Base-by-base conservation (phyloP, 2,888 invertebrate genomes). In the Hemicrepidius hirtus region DNA sequence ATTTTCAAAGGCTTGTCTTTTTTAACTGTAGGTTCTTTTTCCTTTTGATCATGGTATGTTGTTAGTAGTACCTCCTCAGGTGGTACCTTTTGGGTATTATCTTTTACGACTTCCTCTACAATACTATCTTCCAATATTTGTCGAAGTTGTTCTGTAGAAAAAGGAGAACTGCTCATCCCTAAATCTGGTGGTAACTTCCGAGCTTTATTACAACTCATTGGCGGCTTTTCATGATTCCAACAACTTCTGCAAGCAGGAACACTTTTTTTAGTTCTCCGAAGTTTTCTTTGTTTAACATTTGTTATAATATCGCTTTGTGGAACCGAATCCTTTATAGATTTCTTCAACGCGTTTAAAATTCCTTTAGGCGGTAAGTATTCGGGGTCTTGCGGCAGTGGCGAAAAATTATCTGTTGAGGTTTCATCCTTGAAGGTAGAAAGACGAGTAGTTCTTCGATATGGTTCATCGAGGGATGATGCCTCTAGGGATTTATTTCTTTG, bases 151-250 rank as follows among this genome's bases (percentile, higher is more conserved):
- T 62, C 62, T 3, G 46, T 62, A 10, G 62, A 46, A 7, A 53
- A 2, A 9, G 44, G 28, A 4, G 44, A 12, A 35, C 9, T 46
- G 21, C 16, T 62, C 18, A 46, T 28, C 5, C 32, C 24, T 4
- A 40, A 13, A 41, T 60, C 10, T 3, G 44, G 13, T 0, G 46
- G 18, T 1, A 24, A 12, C 9, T 32, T n/a, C n/a, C n/a, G 13
- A 20, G n/a, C 24, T 24, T 12, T 41, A 13, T 13, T 44, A 9
- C 10, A 46, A 41, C 62, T 62, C 62, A 62, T 62, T 10, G 62
- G 46, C 32, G 18, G n/a, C 3, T 21, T 9, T 10, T 41, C 20
- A 6, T 40, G 7, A 3, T 4, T 9, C 21, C 7, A 9, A 7
- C 41, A 6, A 40, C 41, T 41, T 7, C 49, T 41, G 18, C 49